phyloP scores from a whole-genome alignment of 1,140 invertebrate species.

The Charaxes varanes region DNA sequence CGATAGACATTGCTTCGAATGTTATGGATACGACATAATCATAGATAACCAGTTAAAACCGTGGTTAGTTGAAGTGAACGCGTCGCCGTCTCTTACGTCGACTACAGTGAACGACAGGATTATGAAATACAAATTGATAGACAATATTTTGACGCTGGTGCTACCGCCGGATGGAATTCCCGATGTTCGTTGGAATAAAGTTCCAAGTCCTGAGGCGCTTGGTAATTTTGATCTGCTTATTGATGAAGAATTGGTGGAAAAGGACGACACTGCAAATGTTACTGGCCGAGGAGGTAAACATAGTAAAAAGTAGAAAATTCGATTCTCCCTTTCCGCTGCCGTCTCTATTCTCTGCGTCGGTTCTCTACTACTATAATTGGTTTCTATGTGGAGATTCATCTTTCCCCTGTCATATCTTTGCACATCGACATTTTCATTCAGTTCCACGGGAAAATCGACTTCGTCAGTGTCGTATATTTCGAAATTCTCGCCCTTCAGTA shows the following conservation, averaged over 20 bases:
- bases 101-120: slow-evolving; percentile 97
- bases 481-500: slow-evolving; percentile 45
- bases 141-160: slow-evolving; percentile 94
- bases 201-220: slow-evolving; percentile 84
- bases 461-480: slow-evolving; percentile 66
- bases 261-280: slow-evolving; percentile 31
- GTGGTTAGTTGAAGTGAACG: slow-evolving; percentile 95
- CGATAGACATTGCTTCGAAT: slow-evolving; percentile 89
- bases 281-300: slow-evolving; percentile 3
- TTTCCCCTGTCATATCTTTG: slow-evolving; percentile 55
- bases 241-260: slow-evolving; percentile 82
- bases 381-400: slow-evolving; percentile 67
- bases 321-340: slow-evolving; percentile 44
- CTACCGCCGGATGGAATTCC: slow-evolving; percentile 91
- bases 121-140: slow-evolving; percentile 96
- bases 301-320: slow-evolving; percentile 32
- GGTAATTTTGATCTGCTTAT: slow-evolving; percentile 93
- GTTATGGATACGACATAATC: slow-evolving; percentile 95
- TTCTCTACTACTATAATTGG: slow-evolving; percentile 54
- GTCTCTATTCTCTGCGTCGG: slow-evolving; percentile 21
- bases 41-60: slow-evolving; percentile 90
- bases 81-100: slow-evolving; percentile 94
- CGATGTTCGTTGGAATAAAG: slow-evolving; percentile 94
- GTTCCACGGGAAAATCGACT: slow-evolving; percentile 47
- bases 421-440: slow-evolving; percentile 22